Conservation (phyloP, 2,797 vertebrate genomes). For the Schizothorax lantsangensis region DNA sequence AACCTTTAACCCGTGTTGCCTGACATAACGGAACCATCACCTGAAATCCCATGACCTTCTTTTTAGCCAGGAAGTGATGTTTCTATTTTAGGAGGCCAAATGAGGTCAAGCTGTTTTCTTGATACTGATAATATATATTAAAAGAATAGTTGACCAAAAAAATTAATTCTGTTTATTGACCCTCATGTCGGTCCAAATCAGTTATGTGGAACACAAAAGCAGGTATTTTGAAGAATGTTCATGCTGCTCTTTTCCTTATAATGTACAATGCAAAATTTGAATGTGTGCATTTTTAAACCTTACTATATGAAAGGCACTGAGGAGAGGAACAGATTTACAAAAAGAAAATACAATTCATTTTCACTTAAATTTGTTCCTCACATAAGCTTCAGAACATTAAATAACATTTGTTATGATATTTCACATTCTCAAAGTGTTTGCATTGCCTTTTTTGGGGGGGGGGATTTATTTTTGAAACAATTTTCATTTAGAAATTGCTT, state of each 20-base stretch:
- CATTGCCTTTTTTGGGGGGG: background rate
- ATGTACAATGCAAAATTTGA: background rate
- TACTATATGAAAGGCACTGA: background rate
- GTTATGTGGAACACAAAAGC: background rate
- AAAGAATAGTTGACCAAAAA: background rate
- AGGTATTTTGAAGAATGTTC: background rate
- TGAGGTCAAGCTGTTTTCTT: background rate
- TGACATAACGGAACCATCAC: constrained; percentile 48
- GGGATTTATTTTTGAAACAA: background rate
- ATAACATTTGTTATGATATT: background rate
- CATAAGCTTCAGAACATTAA: background rate
- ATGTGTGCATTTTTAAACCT: background rate
- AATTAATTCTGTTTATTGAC: background rate
- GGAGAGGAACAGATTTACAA: background rate
- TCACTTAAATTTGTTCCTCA: background rate
- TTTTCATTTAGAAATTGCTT: background rate
- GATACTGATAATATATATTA: background rate
- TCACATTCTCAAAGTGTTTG: background rate
- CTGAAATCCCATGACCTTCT: constrained; percentile 58
- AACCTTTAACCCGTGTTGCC: constrained; percentile 57
- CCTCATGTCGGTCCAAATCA: background rate
- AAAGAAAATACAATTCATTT: background rate
- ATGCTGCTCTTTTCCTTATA: background rate
- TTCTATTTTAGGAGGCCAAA: constrained; percentile 40
- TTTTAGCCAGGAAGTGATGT: constrained; percentile 25